Evolutionary conservation across 2,888 invertebrate genomes (phyloP), one percentile per base, ranked within the genome.

Genomic region (Chydorus sphaericus): DNA sequence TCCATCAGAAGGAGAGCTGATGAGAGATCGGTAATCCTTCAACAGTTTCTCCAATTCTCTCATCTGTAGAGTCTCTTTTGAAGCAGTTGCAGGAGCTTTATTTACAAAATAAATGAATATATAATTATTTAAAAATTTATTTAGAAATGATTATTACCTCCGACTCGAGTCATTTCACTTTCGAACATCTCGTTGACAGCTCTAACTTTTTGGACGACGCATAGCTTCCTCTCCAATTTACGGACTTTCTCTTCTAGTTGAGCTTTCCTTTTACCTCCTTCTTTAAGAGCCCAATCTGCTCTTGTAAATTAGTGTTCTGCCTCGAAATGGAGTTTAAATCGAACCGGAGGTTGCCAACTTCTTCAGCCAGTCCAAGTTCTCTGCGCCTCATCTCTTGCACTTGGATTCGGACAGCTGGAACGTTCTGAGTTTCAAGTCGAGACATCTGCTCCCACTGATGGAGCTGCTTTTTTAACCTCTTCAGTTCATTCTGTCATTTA

Each of bases 21-120:
- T n/a, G n/a, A n/a, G n/a, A n/a, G n/a, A n/a, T n/a, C 36, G 52
- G n/a, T 52, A 52, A 16, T 52, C 52, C 11, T 36, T 26, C 18
- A 52, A 36, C 3, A 52, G 52, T 3, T 33, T n/a, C n/a, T 52
- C 52, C 3, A 52, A 20, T 6, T 44, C 26, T 11, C 11, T n/a
- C 11, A 26, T 52, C 14, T 52, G 4, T n/a, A 31, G 20, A 10
- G 52, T 23, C 52, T 33, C 36, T 18, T n/a, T 18, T 26, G 36
- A 36, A 14, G 10, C 52, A 10, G n/a, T 11, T 20, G 36, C 10
- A 36, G 31, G 37, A 26, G 20, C 26, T 31, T 6, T n/a, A n/a
- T n/a, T n/a, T n/a, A n/a, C n/a, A n/a, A n/a, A n/a, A n/a, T n/a
- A n/a, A n/a, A n/a, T n/a, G n/a, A n/a, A n/a, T n/a, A n/a, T n/a